A percentile compares a stretch with the other conserved stretches of the same genome.
These are phyloP conservation scores for Remorina albescens DNA, from an alignment of 2,797 vertebrate species.

Conservation along the genomic window DNA sequence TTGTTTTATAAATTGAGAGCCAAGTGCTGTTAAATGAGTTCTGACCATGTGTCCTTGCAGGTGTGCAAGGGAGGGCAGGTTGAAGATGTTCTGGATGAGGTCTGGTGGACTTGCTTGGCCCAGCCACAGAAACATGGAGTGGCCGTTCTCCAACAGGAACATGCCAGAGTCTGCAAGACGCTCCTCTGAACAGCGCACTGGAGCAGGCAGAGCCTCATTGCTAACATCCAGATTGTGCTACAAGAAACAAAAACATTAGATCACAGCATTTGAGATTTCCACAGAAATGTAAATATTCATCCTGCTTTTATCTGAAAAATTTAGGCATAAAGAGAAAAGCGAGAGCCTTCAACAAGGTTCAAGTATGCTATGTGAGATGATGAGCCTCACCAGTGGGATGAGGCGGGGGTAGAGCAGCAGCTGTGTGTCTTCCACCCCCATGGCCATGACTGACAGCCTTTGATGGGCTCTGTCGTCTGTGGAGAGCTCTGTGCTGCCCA, in stretches of 20 bases:
- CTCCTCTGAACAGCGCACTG: slow-evolving; percentile 93
- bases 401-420: slow-evolving; percentile 93
- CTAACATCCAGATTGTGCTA: slow-evolving; percentile 90
- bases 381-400: slow-evolving; percentile 88
- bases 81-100: slow-evolving; percentile 93
- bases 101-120: slow-evolving; percentile 89
- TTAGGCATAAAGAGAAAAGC: no score
- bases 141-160: slow-evolving; percentile 93
- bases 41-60: slow-evolving; percentile 88
- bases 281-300: background rate
- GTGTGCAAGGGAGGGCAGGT: slow-evolving; percentile 91
- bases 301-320: background rate
- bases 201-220: slow-evolving; percentile 79
- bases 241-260: background rate
- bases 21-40: background rate
- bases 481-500: slow-evolving; percentile 88
- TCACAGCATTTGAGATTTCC: background rate
- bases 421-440: slow-evolving; percentile 94
- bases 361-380: background rate
- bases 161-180: slow-evolving; percentile 90
- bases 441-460: slow-evolving; percentile 88
- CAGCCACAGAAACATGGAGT: slow-evolving; percentile 92
- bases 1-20: background rate
- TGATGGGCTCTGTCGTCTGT: slow-evolving; percentile 91
- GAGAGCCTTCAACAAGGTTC: no score